Evolutionary conservation across 1,140 invertebrate species (phyloP).

Genomic region (Telenomus remus): DNA sequence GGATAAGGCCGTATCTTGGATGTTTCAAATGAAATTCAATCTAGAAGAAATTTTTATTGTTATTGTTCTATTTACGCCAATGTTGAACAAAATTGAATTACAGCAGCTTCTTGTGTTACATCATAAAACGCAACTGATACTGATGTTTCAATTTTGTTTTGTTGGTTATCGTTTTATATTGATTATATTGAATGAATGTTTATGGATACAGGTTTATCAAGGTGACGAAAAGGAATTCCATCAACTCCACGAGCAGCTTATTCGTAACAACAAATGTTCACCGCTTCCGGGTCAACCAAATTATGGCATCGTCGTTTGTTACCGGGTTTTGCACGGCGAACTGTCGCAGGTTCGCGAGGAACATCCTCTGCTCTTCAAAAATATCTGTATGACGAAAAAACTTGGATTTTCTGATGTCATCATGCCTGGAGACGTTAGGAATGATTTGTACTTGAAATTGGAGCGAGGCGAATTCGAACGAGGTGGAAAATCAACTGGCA

Average conservation of each 20-base stretch:
- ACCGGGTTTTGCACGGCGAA: slow-evolving; percentile 85
- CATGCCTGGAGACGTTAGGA: slow-evolving; percentile 95
- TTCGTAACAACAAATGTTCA: slow-evolving; percentile 88
- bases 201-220: slow-evolving; percentile 81
- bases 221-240: slow-evolving; percentile 94
- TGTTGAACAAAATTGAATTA: too few species aligned
- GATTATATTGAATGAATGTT: slow-evolving; percentile 1
- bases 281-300: slow-evolving; percentile 81
- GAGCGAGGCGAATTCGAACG: slow-evolving; percentile 93
- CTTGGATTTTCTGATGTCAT: slow-evolving; percentile 96
- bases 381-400: slow-evolving; percentile 89
- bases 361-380: slow-evolving; percentile 87
- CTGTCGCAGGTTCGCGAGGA: slow-evolving; percentile 84
- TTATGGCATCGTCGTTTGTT: slow-evolving; percentile 82
- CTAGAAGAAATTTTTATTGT: too few species aligned
- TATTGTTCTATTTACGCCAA: too few species aligned
- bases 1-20: too few species aligned
- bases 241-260: slow-evolving; percentile 91
- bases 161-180: slow-evolving; percentile 7
- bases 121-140: too few species aligned
- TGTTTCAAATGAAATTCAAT: too few species aligned
- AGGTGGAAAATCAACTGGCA: slow-evolving; percentile 95
- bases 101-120: too few species aligned
- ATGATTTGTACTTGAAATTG: slow-evolving; percentile 94
- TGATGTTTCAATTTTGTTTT: not conserved